These are phyloP conservation scores for Erebia ligea DNA, from an alignment of 2,888 invertebrate species.

Conservation along the genomic window DNA sequence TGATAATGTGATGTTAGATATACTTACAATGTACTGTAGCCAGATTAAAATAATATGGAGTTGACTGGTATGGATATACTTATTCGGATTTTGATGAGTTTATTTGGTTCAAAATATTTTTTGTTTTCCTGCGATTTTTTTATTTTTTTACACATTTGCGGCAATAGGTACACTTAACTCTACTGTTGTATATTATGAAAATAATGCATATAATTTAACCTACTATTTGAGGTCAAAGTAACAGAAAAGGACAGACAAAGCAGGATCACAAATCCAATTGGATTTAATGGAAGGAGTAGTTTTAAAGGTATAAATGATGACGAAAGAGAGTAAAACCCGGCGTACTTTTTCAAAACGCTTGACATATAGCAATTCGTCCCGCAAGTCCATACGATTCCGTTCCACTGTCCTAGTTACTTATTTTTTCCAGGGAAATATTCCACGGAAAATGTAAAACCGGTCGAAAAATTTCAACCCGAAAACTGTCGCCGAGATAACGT, in stretches of 20 bases:
- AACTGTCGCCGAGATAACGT: slow-evolving; percentile 40
- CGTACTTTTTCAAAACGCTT: slow-evolving; percentile 31
- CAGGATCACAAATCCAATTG: no score
- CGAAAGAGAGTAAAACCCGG: neutral
- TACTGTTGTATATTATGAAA: no score
- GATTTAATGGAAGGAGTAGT: neutral
- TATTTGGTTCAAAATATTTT: no score
- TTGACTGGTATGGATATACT: no score
- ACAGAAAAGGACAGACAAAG: no score
- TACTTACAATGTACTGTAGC: neutral
- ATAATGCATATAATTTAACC: no score
- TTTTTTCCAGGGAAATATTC: slow-evolving; percentile 6
- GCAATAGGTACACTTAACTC: no score
- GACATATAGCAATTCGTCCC: slow-evolving; percentile 53
- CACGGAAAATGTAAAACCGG: slow-evolving; percentile 17
- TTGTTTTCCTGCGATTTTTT: no score
- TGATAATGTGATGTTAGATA: slow-evolving; percentile 12
- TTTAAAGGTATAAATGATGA: neutral
- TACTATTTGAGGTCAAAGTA: no score
- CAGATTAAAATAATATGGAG: neutral
- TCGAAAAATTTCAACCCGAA: slow-evolving; percentile 37
- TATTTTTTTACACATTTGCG: no score
- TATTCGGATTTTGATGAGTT: no score
- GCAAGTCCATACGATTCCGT: slow-evolving; percentile 3
- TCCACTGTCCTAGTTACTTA: slow-evolving; percentile 8